Percentiles rank a stretch among this genome's conserved stretches.
phyloP scores from a whole-genome alignment of 1,140 invertebrate species.

The Hypsibius dujardini region DNA sequence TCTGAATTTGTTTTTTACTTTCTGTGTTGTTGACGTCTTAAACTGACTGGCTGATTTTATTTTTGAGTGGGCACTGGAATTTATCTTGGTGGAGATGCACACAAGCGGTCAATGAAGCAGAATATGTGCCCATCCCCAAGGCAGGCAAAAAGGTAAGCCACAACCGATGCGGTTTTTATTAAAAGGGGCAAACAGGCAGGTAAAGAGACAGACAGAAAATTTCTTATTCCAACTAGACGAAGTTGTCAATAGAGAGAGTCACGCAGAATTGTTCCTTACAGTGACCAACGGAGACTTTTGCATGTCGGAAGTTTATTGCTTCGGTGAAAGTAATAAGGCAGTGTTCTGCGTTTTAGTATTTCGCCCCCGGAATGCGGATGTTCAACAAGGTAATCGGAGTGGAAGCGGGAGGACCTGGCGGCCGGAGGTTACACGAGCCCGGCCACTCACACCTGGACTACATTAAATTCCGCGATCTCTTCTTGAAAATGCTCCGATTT shows the following conservation, averaged over 20 bases:
- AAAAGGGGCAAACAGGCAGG: too few relatives aligned
- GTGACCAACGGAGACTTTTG: too few relatives aligned
- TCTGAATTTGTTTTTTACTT: too few relatives aligned
- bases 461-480: constrained; percentile 92
- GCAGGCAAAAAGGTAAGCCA: constrained; percentile 54
- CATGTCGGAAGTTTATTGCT: too few relatives aligned
- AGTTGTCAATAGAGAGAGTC: too few relatives aligned
- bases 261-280: too few relatives aligned
- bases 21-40: too few relatives aligned
- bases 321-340: too few relatives aligned
- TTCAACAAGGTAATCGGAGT: constrained; percentile 41
- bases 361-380: constrained; percentile 29
- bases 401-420: constrained; percentile 82
- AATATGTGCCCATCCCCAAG: constrained; percentile 77
- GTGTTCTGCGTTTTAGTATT: constrained; percentile 26
- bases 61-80: constrained; percentile 40
- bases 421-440: constrained; percentile 66
- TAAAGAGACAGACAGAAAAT: too few relatives aligned
- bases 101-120: constrained; percentile 84
- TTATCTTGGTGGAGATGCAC: constrained; percentile 99
- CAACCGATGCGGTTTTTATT: too few relatives aligned
- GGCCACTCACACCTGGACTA: constrained; percentile 92
- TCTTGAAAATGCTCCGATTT: constrained; percentile 90
- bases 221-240: too few relatives aligned
- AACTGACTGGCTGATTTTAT: too few relatives aligned